Conservation (phyloP, 2,888 invertebrate species). For the Barypeithes pellucidus region DNA sequence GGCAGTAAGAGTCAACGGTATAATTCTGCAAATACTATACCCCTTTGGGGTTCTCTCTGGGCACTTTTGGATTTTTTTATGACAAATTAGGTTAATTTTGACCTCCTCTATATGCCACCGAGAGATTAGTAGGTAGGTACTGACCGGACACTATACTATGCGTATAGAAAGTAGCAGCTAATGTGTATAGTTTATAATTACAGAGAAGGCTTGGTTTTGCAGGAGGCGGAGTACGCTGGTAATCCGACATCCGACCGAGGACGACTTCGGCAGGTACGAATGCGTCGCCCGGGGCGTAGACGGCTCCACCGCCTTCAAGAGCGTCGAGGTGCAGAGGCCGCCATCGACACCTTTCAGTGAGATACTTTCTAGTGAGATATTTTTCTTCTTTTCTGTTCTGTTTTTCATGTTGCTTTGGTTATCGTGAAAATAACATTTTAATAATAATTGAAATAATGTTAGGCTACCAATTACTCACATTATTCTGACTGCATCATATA, state of each 20-base stretch:
- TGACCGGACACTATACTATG: too few species aligned
- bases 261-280: conserved; percentile 85
- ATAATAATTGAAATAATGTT: too few species aligned
- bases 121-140: too few species aligned
- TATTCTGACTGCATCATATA: too few species aligned
- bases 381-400: conserved; percentile 30
- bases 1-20: too few species aligned
- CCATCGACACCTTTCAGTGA: conserved; percentile 42
- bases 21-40: too few species aligned
- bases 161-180: conserved; percentile 28
- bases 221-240: conserved; percentile 85
- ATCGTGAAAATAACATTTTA: not conserved
- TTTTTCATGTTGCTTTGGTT: conserved; percentile 14
- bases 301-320: conserved; percentile 66
- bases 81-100: too few species aligned
- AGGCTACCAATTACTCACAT: too few species aligned
- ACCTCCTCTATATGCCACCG: too few species aligned
- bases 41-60: too few species aligned
- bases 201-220: conserved; percentile 52
- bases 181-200: conserved; percentile 55
- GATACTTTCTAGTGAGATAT: conserved; percentile 48
- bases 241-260: conserved; percentile 81
- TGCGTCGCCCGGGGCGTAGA: conserved; percentile 85
- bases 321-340: conserved; percentile 30
- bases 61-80: too few species aligned